phyloP scores from a whole-genome alignment of 2,113 vertebrate genomes.

The Antidorcas marsupialis region DNA sequence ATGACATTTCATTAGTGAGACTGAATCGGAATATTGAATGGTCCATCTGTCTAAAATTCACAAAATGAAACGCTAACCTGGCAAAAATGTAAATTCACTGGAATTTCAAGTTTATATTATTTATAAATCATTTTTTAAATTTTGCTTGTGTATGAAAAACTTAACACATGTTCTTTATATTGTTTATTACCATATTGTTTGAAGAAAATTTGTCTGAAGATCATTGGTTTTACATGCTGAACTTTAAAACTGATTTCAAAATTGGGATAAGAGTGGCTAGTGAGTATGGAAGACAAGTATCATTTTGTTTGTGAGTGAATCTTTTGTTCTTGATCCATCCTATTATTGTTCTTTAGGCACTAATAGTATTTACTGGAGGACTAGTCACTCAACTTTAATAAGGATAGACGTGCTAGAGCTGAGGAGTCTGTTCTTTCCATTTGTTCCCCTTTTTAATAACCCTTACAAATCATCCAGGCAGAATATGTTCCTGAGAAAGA shows the following conservation, averaged over 20 bases:
- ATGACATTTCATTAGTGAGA: not conserved
- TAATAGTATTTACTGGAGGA: not conserved
- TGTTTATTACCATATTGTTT: not conserved
- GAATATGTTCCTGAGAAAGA: not conserved
- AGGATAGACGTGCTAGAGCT: not conserved
- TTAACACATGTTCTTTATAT: not conserved
- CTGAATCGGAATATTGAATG: not conserved
- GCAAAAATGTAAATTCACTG: not conserved
- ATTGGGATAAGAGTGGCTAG: not conserved
- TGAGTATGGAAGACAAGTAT: not conserved
- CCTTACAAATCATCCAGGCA: not conserved
- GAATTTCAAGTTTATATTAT: not conserved
- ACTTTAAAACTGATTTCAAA: not conserved
- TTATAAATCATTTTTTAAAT: not conserved
- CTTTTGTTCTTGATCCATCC: not conserved
- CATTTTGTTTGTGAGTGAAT: not conserved
- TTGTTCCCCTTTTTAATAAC: not conserved
- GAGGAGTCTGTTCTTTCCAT: not conserved
- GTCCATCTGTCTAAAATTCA: not conserved
- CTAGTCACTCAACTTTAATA: not conserved
- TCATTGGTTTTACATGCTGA: not conserved
- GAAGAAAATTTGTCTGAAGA: not conserved
- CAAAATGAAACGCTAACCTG: not conserved
- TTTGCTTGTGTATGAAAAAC: not conserved
- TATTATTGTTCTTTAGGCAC: not conserved